Evolutionary conservation across 2,888 invertebrate genomes (phyloP).

Genomic region (Sesia apiformis): DNA sequence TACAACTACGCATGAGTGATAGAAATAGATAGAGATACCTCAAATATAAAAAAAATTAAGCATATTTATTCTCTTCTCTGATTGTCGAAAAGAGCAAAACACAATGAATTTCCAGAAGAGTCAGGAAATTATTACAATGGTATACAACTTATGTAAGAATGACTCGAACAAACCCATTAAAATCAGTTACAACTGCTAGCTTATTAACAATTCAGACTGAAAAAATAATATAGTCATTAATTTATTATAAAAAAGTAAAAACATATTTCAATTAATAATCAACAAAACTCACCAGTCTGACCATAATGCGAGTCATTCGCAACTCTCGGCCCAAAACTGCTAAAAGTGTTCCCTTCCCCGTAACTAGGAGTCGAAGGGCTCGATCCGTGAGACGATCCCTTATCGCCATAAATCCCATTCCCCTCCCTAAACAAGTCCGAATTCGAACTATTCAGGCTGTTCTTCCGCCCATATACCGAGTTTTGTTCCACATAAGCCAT

Average conservation of each 20-base stretch:
- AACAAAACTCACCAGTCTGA: slow-evolving; percentile 44
- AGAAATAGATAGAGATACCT: too few relatives aligned
- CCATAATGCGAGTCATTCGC: slow-evolving; percentile 58
- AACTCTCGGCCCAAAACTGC: slow-evolving; percentile 57
- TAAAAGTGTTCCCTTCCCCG: slow-evolving; percentile 52
- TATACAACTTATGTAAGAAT: background rate
- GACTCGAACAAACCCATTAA: background rate
- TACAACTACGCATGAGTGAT: too few relatives aligned
- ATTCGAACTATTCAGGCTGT: slow-evolving; percentile 48
- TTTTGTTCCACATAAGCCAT: slow-evolving; percentile 53
- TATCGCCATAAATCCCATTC: slow-evolving; percentile 29
- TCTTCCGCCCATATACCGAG: slow-evolving; percentile 62
- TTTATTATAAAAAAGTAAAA: background rate
- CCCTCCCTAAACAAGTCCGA: slow-evolving; percentile 43
- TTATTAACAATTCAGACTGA: background rate
- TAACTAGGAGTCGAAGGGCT: slow-evolving; percentile 59
- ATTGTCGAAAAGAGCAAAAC: too few relatives aligned
- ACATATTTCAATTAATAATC: too few relatives aligned
- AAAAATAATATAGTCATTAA: background rate
- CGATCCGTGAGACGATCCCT: slow-evolving; percentile 48
- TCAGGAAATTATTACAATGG: too few relatives aligned
- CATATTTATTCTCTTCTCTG: too few relatives aligned
- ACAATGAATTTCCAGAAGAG: too few relatives aligned
- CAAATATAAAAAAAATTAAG: too few relatives aligned
- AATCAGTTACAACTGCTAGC: too few relatives aligned